Evolutionary conservation across 2,888 invertebrate species (phyloP).

Genomic region (Ophioninae sp.): DNA sequence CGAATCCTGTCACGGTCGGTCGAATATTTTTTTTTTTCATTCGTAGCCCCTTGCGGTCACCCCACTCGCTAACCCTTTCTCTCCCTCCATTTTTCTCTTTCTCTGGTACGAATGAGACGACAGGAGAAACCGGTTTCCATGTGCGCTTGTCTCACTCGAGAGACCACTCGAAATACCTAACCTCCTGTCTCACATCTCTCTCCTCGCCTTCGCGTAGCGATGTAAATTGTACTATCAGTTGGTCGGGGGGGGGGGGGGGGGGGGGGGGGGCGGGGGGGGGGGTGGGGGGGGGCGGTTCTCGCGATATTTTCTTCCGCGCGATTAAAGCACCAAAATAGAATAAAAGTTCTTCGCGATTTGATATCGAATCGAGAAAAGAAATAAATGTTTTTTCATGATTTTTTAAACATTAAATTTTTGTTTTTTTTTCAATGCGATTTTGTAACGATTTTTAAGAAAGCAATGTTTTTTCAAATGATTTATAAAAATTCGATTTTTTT

Average conservation of each 20-base stretch:
- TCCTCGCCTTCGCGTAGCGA: slow-evolving; percentile 17
- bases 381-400: no score
- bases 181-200: slow-evolving; percentile 31
- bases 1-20: slow-evolving; percentile 82
- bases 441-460: no score
- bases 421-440: no score
- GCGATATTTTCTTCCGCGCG: not conserved
- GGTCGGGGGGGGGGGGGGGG: not conserved
- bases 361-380: not conserved
- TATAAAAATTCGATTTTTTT: no score
- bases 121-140: slow-evolving; percentile 55
- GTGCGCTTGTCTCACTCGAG: slow-evolving; percentile 27
- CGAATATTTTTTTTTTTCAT: slow-evolving; percentile 68
- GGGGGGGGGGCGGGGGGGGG: not conserved
- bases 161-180: slow-evolving; percentile 39
- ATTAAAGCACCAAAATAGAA: not conserved
- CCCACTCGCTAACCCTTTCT: slow-evolving; percentile 58
- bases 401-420: no score
- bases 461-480: no score
- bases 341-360: not conserved
- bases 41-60: slow-evolving; percentile 28
- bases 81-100: not conserved
- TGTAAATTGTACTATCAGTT: slow-evolving; percentile 14
- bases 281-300: not conserved
- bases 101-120: slow-evolving; percentile 5